Conservation (phyloP, 2,797 vertebrate genomes). For the Hippopotamyrus pictus region DNA sequence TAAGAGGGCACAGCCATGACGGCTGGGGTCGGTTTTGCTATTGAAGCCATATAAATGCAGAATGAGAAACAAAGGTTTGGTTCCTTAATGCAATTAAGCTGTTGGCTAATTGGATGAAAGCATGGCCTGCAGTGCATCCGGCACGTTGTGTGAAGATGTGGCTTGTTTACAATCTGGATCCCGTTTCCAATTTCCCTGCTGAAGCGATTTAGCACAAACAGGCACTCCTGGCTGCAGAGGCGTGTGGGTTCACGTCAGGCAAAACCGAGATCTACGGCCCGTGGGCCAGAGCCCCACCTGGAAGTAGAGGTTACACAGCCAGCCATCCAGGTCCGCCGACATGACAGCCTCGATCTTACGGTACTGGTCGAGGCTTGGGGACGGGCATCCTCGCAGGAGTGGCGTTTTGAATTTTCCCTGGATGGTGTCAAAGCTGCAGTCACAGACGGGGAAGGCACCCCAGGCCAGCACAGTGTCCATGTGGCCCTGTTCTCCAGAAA, state of each 20-base stretch:
- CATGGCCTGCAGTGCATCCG: slow-evolving; percentile 57
- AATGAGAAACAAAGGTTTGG: slow-evolving; percentile 48
- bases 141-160: slow-evolving; percentile 58
- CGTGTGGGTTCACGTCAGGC: slow-evolving; percentile 20
- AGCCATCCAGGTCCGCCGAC: slow-evolving; percentile 79
- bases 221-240: slow-evolving; percentile 25
- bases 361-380: slow-evolving; percentile 67
- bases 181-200: slow-evolving; percentile 54
- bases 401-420: slow-evolving; percentile 86
- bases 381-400: slow-evolving; percentile 70
- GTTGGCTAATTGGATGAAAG: slow-evolving; percentile 63
- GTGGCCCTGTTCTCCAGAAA: slow-evolving; percentile 51
- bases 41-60: slow-evolving; percentile 45
- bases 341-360: slow-evolving; percentile 76
- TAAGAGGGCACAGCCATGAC: neutral
- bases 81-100: slow-evolving; percentile 63
- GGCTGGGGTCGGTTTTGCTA: slow-evolving; percentile 28
- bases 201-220: slow-evolving; percentile 50
- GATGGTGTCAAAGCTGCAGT: slow-evolving; percentile 56
- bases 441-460: slow-evolving; percentile 79
- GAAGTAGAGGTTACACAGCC: slow-evolving; percentile 93
- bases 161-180: slow-evolving; percentile 61
- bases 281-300: slow-evolving; percentile 62
- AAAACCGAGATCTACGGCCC: neutral
- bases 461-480: slow-evolving; percentile 66